Evolutionary conservation across 2,113 vertebrate species (phyloP).

Genomic region (Ginglymostoma cirratum): DNA sequence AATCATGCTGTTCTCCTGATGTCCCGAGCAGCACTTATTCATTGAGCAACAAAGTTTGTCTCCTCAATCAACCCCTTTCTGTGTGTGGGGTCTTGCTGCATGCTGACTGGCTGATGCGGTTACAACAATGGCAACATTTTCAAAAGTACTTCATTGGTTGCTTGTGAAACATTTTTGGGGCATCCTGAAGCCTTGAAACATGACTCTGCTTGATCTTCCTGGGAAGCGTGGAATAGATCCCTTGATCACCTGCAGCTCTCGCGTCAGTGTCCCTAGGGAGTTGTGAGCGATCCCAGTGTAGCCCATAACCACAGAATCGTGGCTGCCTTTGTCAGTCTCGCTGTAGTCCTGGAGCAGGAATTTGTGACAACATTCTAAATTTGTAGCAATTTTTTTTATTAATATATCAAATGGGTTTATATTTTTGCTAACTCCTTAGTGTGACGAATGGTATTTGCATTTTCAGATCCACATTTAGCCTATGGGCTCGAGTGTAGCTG

Average conservation of each 20-base stretch:
- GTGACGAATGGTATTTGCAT: not conserved
- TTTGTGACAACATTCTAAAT: not conserved
- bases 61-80: not conserved
- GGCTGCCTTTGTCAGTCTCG: not conserved
- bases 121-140: not conserved
- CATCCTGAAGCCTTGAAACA: not conserved
- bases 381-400: not conserved
- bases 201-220: not conserved
- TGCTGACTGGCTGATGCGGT: not conserved
- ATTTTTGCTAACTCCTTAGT: not conserved
- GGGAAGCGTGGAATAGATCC: not conserved
- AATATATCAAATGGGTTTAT: not conserved
- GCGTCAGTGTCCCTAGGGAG: not conserved
- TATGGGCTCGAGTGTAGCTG: not conserved
- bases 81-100: not conserved
- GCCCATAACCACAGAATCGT: not conserved
- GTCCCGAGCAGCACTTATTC: not conserved
- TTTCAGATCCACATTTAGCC: not conserved
- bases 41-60: not conserved
- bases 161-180: not conserved
- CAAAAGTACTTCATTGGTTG: not conserved
- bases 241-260: not conserved
- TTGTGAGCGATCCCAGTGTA: not conserved
- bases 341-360: not conserved
- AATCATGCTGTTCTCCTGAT: not conserved